Percentiles rank a stretch among this genome's conserved stretches.
Evolutionary conservation across 2,888 invertebrate species (phyloP).

Genomic region (Pecten maximus): DNA sequence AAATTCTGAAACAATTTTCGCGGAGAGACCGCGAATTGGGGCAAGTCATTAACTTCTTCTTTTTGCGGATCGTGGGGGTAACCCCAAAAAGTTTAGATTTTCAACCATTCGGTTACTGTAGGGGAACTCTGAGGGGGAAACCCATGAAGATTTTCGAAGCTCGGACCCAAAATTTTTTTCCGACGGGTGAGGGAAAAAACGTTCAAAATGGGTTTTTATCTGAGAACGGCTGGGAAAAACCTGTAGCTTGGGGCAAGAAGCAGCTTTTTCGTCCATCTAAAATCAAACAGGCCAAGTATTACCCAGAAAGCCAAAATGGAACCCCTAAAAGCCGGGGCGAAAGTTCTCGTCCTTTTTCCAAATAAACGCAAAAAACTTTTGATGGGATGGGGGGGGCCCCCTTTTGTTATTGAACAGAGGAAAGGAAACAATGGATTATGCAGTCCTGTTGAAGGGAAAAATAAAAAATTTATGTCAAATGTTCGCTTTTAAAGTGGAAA

Average conservation of each 20-base stretch:
- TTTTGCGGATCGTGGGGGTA: constrained; percentile 56
- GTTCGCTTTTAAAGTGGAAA: constrained; percentile 49
- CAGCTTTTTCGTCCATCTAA: constrained; percentile 44
- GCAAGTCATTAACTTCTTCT: constrained; percentile 50
- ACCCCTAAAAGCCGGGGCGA: constrained; percentile 49
- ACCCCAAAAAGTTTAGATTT: constrained; percentile 54
- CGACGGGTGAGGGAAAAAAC: constrained; percentile 46
- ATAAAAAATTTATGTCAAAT: constrained; percentile 52
- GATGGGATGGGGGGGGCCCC: constrained; percentile 59
- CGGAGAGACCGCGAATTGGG: constrained; percentile 52
- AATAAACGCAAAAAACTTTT: constrained; percentile 54
- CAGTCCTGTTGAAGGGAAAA: constrained; percentile 45
- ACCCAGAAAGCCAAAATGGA: constrained; percentile 43
- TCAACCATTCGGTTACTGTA: constrained; percentile 56
- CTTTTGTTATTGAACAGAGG: constrained; percentile 49
- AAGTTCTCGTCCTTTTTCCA: constrained; percentile 55
- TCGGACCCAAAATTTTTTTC: constrained; percentile 50
- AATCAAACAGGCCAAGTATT: constrained; percentile 44
- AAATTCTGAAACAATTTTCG: constrained; percentile 50
- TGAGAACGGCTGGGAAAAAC: constrained; percentile 47
- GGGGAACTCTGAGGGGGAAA: constrained; percentile 54
- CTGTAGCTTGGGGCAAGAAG: constrained; percentile 48
- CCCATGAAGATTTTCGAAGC: constrained; percentile 57
- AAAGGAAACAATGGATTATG: constrained; percentile 48
- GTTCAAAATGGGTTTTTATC: constrained; percentile 43